Percentiles rank a stretch among this genome's conserved stretches.
Conservation (phyloP, 2,113 vertebrate species). For the Ahaetulla prasina region DNA sequence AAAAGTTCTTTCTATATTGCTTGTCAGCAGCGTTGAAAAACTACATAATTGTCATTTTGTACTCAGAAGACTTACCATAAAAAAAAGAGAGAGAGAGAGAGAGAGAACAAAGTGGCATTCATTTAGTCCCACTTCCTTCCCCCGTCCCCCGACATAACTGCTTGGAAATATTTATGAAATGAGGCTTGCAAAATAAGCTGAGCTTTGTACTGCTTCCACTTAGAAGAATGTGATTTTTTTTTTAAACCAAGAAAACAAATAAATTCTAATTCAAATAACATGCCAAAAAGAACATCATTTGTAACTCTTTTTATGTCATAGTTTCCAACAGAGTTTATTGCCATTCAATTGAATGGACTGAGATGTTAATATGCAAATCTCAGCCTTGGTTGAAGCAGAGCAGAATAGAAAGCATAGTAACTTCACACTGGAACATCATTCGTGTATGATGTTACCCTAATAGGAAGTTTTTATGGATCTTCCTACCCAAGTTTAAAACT, state of each 20-base stretch:
- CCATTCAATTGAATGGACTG: background rate
- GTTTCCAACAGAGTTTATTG: background rate
- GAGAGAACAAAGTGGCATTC: conserved; percentile 40
- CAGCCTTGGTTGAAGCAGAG: background rate
- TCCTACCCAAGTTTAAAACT: background rate
- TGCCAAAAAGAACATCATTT: background rate
- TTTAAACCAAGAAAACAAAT: background rate
- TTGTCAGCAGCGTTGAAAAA: conserved; percentile 46
- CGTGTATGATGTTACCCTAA: background rate
- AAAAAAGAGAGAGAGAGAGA: conserved; percentile 11
- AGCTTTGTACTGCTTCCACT: background rate
- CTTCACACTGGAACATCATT: background rate
- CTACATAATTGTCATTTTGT: conserved; percentile 48
- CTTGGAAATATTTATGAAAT: background rate
- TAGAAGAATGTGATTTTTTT: background rate
- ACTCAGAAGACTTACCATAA: conserved; percentile 57
- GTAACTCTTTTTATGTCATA: background rate
- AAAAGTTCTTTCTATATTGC: conserved; percentile 61
- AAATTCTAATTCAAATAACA: background rate
- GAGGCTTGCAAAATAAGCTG: background rate
- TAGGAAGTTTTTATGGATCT: background rate
- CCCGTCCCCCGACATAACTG: background rate
- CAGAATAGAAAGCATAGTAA: background rate
- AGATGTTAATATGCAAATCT: background rate
- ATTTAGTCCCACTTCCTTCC: background rate